Base-by-base conservation (phyloP, 2,888 invertebrate species). In the Callosobruchus maculatus region DNA sequence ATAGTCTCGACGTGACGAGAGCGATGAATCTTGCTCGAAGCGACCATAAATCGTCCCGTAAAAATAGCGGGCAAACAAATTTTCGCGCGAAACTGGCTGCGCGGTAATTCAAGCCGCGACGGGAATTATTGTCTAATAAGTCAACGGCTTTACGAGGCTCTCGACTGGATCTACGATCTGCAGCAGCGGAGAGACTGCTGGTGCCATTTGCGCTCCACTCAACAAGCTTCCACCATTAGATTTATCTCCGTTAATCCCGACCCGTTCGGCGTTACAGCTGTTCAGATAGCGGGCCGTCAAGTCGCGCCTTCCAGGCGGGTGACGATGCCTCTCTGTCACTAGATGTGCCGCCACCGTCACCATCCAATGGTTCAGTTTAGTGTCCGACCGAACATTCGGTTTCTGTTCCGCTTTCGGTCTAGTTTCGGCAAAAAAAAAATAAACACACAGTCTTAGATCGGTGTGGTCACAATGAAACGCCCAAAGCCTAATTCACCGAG, bases 191-290 rank as follows among this genome's bases (percentile, higher is more conserved):
- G n/a, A n/a, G n/a, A n/a, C n/a, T n/a, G n/a, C n/a, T n/a, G n/a
- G n/a, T 83, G 84, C 83, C 84, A 85, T 85, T 85, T 85, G 84
- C 84, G 84, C 84, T 84, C 81, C 76, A 83, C 82, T 86, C 84
- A 86, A 86, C 87, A 87, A 85, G 83, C 85, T 86, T 86, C 84
- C 84, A 84, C 86, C 87, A 87, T 86, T 87, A 87, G 86, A 87
- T 87, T 87, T 87, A 87, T 87, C 87, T 86, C 80, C 81, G 80
- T 84, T 84, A 85, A 86, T 87, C 86, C 85, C 86, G 86, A 86
- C 86, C 85, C 86, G 86, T 86, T 86, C 85, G 82, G 83, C 84
- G 81, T 86, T 86, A 83, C 83, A 82, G 84, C 84, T 86, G 86
- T 86, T 86, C 81, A 18, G 49, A 7, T 49, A 49, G 9, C 13